Percentiles rank a stretch among this genome's conserved stretches.
Evolutionary conservation across 2,113 vertebrate species (phyloP).

Genomic region (Ochotona curzoniae): DNA sequence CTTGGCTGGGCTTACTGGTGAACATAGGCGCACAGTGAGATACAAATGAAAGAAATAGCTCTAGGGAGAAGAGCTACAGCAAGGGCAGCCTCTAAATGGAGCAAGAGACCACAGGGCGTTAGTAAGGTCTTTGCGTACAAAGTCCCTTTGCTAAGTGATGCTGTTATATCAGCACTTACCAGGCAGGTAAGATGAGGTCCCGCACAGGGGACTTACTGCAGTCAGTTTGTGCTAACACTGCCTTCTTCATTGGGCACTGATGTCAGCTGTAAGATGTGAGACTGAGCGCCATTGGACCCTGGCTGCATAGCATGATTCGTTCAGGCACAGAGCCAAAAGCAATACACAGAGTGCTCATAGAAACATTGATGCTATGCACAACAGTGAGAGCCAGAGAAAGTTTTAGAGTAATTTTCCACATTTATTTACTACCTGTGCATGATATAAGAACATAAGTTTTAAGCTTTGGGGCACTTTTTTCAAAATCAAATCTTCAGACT

Average conservation of each 20-base stretch:
- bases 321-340: not conserved
- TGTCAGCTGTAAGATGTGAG: not conserved
- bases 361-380: not conserved
- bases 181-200: not conserved
- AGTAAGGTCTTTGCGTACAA: not conserved
- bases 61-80: rapidly evolving
- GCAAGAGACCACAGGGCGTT: not conserved
- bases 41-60: not conserved
- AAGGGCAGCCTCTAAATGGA: not conserved
- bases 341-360: not conserved
- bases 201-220: not conserved
- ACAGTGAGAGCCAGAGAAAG: not conserved
- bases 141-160: not conserved
- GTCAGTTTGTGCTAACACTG: not conserved
- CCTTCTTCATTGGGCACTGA: not conserved
- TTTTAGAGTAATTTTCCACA: not conserved
- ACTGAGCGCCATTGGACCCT: not conserved
- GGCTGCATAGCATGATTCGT: not conserved
- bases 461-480: not conserved
- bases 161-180: not conserved
- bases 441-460: not conserved
- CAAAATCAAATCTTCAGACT: not conserved
- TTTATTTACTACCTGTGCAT: not conserved
- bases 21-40: not conserved
- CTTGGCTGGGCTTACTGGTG: not conserved